Evolutionary conservation across 2,113 vertebrate species (phyloP).

Genomic region (Vireo altiloquus): DNA sequence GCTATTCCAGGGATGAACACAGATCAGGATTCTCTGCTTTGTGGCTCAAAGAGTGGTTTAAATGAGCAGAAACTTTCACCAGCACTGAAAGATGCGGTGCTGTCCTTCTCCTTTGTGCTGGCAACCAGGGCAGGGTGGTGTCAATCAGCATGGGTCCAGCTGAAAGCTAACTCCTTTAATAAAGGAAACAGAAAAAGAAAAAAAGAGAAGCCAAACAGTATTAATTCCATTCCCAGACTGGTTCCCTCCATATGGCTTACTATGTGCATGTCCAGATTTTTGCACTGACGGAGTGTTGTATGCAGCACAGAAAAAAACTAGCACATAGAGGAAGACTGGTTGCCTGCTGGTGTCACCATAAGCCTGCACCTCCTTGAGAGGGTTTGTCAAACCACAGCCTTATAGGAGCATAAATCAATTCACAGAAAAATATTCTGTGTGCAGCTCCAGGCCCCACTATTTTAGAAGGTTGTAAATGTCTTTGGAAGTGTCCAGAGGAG

Average conservation of each 20-base stretch:
- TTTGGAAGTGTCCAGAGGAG: not conserved
- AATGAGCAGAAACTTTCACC: not conserved
- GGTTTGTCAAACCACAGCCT: not conserved
- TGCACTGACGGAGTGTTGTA: not conserved
- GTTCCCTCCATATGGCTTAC: not conserved
- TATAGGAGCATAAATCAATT: not conserved
- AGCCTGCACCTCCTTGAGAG: not conserved
- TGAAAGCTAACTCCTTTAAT: constrained; percentile 14
- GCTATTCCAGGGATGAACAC: not conserved
- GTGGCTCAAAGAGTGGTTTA: not conserved
- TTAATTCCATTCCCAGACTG: not conserved
- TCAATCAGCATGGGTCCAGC: not conserved
- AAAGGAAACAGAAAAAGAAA: not conserved
- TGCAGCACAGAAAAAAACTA: not conserved
- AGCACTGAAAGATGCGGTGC: not conserved
- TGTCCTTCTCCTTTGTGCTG: not conserved
- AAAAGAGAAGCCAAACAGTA: not conserved
- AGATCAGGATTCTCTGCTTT: not conserved
- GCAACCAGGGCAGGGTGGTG: not conserved
- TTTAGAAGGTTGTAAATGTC: not conserved
- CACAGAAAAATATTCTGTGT: not conserved
- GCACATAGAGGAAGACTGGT: not conserved
- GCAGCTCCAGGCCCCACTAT: accelerated
- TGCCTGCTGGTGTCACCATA: not conserved
- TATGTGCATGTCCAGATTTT: not conserved